Evolutionary conservation across 1,140 invertebrate species (phyloP), one percentile per base, ranked within the genome.

Genomic region (Drosophila funebris): DNA sequence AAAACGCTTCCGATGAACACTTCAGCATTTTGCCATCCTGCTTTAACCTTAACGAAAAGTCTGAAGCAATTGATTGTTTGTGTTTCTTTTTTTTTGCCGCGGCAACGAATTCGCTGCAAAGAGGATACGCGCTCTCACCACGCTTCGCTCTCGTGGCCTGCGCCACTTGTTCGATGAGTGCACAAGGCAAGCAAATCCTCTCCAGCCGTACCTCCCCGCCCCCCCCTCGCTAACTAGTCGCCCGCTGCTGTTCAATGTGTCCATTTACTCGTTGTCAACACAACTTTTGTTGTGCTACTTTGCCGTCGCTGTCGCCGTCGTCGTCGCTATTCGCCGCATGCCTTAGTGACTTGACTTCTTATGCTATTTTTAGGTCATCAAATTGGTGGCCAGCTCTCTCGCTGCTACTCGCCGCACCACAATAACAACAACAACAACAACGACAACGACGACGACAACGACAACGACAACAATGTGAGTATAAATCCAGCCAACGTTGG

Each of bases 291-390:
- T 87, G 82, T 85, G 82, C 82, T 76, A 81, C 74, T 77, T 71
- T 62, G 36, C 54, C 60, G 39, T 48, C 62, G 67, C 8, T 36
- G 57, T 36, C 69, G 58, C 31, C 31, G 58, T 70, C 64, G 70
- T 54, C 41, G 53, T 56, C 58, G 58, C 64, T 71, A 13, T 57
- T 81, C 76, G 74, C 77, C 64, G 72, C 50, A 41, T 31, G 66
- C 52, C 61, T 75, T 78, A 61, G 61, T 72, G 82, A 82, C 82
- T 87, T 88, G 68, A 71, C 62, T 70, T 70, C 60, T 67, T 60
- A 64, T 82, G 76, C 78, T 87, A 87, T 87, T 87, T 87, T 83
- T 87, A 88, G 83, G 83, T 87, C 83, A 87, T 83, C 61, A 85
- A 80, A 71, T 69, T 68, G 68, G 50, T 84, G 66, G 70, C 70